phyloP scores from a whole-genome alignment of 2,113 vertebrate species.

The Pomatostomus ruficeps region DNA sequence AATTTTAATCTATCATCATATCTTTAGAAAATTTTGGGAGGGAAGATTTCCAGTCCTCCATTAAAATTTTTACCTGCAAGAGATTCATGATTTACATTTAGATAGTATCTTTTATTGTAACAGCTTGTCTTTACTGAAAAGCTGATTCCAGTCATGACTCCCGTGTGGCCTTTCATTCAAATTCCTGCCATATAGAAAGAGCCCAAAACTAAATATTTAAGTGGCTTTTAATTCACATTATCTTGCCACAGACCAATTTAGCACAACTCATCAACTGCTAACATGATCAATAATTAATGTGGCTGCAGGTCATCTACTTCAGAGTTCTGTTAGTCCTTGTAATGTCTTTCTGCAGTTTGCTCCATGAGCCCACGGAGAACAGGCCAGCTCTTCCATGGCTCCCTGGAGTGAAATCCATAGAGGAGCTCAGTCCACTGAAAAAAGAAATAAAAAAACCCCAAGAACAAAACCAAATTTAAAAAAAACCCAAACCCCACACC shows the following conservation, averaged over 20 bases:
- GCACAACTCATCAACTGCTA: neutral
- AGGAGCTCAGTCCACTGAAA: neutral
- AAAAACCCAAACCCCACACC: neutral
- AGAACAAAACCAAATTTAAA: neutral
- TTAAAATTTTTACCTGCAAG: neutral
- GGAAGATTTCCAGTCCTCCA: neutral
- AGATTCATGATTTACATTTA: neutral
- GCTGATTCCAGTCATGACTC: neutral
- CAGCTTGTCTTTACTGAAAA: neutral
- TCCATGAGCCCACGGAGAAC: neutral
- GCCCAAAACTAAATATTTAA: conserved; percentile 20
- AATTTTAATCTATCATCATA: neutral
- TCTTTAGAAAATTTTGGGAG: neutral
- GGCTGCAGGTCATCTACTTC: neutral
- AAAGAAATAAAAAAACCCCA: neutral
- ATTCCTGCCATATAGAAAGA: neutral
- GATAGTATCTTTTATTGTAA: neutral
- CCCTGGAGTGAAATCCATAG: neutral
- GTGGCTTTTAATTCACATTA: conserved; percentile 6
- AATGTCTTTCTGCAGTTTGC: neutral
- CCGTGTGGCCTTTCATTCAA: neutral
- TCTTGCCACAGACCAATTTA: conserved; percentile 39
- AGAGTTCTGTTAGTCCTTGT: neutral
- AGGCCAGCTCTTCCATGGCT: neutral
- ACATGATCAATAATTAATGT: conserved; percentile 38